A percentile compares a stretch with the other conserved stretches of the same genome.
phyloP scores from a whole-genome alignment of 2,888 invertebrate genomes.

The Dilophus febrilis region DNA sequence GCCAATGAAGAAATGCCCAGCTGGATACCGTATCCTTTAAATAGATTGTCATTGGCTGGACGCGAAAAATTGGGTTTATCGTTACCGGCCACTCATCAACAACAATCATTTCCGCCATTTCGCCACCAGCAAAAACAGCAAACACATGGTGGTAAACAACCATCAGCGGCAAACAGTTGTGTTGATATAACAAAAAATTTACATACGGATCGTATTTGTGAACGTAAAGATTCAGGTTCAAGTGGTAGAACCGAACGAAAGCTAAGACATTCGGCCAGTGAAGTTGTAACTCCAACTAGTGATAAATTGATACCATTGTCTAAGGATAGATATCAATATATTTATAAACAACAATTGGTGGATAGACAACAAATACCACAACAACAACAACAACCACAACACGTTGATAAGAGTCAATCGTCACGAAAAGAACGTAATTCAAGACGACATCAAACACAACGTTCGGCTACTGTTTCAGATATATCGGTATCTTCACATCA shows the following conservation, averaged over 20 bases:
- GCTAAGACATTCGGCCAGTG: constrained; percentile 27
- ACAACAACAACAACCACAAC: constrained; percentile 10
- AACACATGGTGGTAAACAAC: constrained; percentile 12
- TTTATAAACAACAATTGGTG: constrained; percentile 9
- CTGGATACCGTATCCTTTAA: constrained; percentile 28
- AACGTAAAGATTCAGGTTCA: constrained; percentile 9
- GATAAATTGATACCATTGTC: background rate
- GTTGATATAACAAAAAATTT: constrained; percentile 14
- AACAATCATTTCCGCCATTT: too few species aligned
- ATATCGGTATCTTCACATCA: constrained; percentile 21
- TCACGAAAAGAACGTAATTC: constrained; percentile 25
- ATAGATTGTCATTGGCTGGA: constrained; percentile 24
- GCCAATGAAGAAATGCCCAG: constrained; percentile 21
- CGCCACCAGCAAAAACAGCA: too few species aligned
- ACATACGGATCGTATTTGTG: constrained; percentile 9
- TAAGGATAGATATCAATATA: constrained; percentile 5
- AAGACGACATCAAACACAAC: constrained; percentile 29
- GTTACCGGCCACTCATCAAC: too few species aligned
- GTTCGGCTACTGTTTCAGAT: constrained; percentile 30
- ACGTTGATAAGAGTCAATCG: constrained; percentile 4
- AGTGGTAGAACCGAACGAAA: constrained; percentile 20
- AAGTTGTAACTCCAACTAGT: constrained; percentile 19
- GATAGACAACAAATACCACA: too few species aligned
- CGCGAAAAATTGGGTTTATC: constrained; percentile 5
- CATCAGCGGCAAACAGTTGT: constrained; percentile 14